phyloP scores from a whole-genome alignment of 2,113 vertebrate species.

The Megalops atlanticus region DNA sequence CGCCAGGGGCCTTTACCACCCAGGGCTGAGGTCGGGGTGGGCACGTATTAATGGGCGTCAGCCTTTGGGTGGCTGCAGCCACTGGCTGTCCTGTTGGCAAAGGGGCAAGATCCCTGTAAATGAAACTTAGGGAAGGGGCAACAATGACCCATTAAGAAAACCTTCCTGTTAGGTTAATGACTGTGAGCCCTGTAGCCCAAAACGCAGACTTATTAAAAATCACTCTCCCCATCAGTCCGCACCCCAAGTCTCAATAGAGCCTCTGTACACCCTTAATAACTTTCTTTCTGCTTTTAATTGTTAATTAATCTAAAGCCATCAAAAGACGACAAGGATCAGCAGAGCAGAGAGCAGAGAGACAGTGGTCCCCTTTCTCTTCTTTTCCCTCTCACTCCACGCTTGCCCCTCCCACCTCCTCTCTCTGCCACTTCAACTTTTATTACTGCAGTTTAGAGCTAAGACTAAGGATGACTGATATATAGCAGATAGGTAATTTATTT shows the following conservation, averaged over 20 bases:
- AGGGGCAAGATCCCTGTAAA: not conserved
- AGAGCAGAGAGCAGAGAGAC: slow-evolving; percentile 69
- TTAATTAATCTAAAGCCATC: slow-evolving; percentile 78
- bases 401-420: slow-evolving; percentile 39
- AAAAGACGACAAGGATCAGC: slow-evolving; percentile 73
- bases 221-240: slow-evolving; percentile 64
- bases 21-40: not conserved
- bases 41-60: not conserved
- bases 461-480: not conserved
- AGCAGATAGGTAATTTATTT: not conserved
- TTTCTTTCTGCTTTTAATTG: slow-evolving; percentile 67
- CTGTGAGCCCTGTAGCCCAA: slow-evolving; percentile 55
- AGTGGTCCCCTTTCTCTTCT: slow-evolving; percentile 60
- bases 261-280: slow-evolving; percentile 75
- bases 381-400: slow-evolving; percentile 41
- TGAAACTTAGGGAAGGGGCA: slow-evolving; percentile 53
- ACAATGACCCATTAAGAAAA: slow-evolving; percentile 68
- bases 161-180: slow-evolving; percentile 59
- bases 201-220: slow-evolving; percentile 75
- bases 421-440: not conserved
- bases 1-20: not conserved
- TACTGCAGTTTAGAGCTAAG: not conserved
- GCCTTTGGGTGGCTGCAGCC: not conserved
- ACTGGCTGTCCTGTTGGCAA: not conserved
- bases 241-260: slow-evolving; percentile 66